phyloP scores from a whole-genome alignment of 2,888 invertebrate species.

The Aquatica leii region DNA sequence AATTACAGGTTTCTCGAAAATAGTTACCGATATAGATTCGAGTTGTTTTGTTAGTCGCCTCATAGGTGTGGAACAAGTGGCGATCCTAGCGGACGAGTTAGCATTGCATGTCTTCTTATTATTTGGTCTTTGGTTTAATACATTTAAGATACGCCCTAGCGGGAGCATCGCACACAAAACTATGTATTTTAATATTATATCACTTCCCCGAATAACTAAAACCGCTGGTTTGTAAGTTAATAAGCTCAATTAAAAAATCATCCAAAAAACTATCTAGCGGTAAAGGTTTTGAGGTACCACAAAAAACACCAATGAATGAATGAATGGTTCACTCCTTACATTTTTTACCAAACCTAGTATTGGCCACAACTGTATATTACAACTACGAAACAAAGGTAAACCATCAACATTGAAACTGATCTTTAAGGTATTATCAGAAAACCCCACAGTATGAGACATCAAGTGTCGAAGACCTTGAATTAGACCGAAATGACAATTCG shows the following conservation, averaged over 20 bases:
- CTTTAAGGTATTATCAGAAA: too few species aligned
- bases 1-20: too few species aligned
- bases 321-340: conserved; percentile 4
- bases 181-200: conserved; percentile 5
- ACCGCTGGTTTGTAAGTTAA: not conserved
- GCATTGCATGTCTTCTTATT: too few species aligned
- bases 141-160: conserved; percentile 25
- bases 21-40: too few species aligned
- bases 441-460: too few species aligned
- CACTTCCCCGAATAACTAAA: not conserved
- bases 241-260: conserved; percentile 11
- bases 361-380: conserved; percentile 16
- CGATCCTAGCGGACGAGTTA: too few species aligned
- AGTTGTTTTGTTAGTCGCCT: too few species aligned
- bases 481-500: too few species aligned
- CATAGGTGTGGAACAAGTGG: too few species aligned
- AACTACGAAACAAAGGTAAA: conserved; percentile 10
- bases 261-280: conserved; percentile 12
- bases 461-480: too few species aligned
- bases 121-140: too few species aligned
- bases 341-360: conserved; percentile 10
- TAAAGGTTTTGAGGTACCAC: conserved; percentile 13
- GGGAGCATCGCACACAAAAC: conserved; percentile 21
- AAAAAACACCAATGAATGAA: conserved; percentile 14
- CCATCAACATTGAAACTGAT: conserved; percentile 19